Evolutionary conservation across 2,888 invertebrate species (phyloP), one percentile per base, ranked within the genome.

Genomic region (Heteropelma amictum): DNA sequence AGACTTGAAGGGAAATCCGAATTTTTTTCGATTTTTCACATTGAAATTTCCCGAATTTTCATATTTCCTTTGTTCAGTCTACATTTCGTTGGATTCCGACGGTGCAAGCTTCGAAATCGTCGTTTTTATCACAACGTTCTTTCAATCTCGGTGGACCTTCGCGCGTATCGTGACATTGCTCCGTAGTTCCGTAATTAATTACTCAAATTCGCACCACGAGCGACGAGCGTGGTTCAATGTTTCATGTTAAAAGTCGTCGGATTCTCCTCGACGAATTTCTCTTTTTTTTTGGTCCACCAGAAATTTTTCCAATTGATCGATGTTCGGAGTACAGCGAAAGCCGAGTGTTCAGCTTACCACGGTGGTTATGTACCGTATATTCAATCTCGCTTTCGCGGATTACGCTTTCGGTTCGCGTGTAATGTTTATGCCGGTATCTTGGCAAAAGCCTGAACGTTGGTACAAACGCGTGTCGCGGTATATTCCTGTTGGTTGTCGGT

Each of bases 331-430:
- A n/a, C n/a, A n/a, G n/a, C n/a, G n/a, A n/a, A n/a, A n/a, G n/a
- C n/a, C n/a, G n/a, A n/a, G 68, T 14, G 8, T 26, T 12, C 51
- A 21, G 33, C n/a, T n/a, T n/a, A n/a, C n/a, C n/a, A n/a, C 49
- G 26, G 30, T 63, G 64, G 53, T 68, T 51, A n/a, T n/a, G n/a
- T n/a, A n/a, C n/a, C n/a, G n/a, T n/a, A 58, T 67, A 45, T 73
- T 70, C 53, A 67, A 70, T 74, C 51, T 77, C 67, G 63, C 67
- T 70, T 71, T 70, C 61, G 65, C 65, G 33, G 58, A 70, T 67
- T 70, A 69, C 60, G 60, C 60, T 68, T 65, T 61, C 38, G 51
- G 45, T 67, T 38, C 21, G 47, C 23, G 47, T 28, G 63, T 19
- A 54, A 77, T 70, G 61, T 73, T 51, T 42, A 45, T 58, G 23